Conservation (phyloP, 2,113 vertebrate species). For the Arizona elegans region DNA sequence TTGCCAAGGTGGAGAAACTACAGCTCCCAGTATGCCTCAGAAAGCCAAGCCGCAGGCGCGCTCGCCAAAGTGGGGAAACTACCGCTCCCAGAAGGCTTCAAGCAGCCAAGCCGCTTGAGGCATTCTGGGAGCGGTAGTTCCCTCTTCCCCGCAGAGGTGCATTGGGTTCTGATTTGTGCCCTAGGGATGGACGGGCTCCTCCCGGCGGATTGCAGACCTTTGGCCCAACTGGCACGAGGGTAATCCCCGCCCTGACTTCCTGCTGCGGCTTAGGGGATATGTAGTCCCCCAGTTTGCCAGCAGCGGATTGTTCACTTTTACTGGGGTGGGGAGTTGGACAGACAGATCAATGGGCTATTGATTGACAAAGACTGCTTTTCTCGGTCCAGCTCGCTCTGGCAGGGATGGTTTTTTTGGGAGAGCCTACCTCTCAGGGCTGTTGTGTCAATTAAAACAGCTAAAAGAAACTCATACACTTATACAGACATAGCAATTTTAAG, state of each 20-base stretch:
- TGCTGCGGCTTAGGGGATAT: neutral
- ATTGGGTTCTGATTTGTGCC: neutral
- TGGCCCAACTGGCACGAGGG: neutral
- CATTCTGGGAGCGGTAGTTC: neutral
- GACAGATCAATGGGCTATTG: neutral
- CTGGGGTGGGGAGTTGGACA: neutral
- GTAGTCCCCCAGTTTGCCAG: neutral
- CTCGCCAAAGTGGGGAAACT: neutral
- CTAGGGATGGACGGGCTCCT: neutral
- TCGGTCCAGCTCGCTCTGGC: neutral
- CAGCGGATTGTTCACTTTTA: neutral
- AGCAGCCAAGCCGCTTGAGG: neutral
- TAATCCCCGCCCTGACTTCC: neutral
- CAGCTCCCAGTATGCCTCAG: too few species aligned
- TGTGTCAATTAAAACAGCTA: neutral
- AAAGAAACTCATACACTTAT: neutral
- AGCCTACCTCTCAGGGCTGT: neutral
- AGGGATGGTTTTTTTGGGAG: neutral
- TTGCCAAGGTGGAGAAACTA: neutral
- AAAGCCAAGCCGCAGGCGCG: too few species aligned
- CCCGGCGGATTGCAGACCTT: neutral
- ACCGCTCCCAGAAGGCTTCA: neutral
- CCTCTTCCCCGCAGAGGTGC: neutral
- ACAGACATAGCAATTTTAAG: neutral
- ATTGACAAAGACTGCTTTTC: neutral